phyloP scores from a whole-genome alignment of 2,113 vertebrate genomes.

The Cyprinodon brontotheroides region DNA sequence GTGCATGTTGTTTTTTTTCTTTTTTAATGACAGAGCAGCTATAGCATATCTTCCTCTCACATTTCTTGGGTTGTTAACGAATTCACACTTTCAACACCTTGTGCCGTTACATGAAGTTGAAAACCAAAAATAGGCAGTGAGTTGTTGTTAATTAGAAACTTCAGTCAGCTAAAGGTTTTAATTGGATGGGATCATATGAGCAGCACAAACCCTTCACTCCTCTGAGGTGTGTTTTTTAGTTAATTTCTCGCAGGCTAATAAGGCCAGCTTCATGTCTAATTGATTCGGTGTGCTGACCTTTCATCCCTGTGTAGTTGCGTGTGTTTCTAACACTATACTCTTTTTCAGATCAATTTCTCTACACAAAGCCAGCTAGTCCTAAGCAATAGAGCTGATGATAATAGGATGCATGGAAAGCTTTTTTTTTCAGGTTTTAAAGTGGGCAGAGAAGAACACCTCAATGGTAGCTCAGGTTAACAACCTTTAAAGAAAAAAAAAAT shows the following conservation, averaged over 20 bases:
- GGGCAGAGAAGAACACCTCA: too few relatives aligned
- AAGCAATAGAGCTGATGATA: slow-evolving; percentile 19
- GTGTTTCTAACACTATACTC: slow-evolving; percentile 19
- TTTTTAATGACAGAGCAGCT: neutral
- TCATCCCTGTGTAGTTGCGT: slow-evolving; percentile 33
- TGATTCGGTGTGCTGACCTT: slow-evolving; percentile 44
- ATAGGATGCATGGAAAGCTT: neutral
- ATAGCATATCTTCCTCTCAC: slow-evolving; percentile 9
- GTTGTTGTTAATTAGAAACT: slow-evolving; percentile 53
- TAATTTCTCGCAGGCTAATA: slow-evolving; percentile 33
- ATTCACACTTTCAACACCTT: slow-evolving; percentile 34
- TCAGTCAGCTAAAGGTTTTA: slow-evolving; percentile 42
- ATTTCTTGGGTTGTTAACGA: slow-evolving; percentile 44
- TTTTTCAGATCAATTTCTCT: slow-evolving; percentile 49
- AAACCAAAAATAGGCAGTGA: slow-evolving; percentile 36
- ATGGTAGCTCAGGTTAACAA: too few relatives aligned
- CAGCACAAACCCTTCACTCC: slow-evolving; percentile 18
- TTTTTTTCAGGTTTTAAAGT: neutral
- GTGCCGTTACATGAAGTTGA: slow-evolving; percentile 19
- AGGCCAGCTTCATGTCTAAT: slow-evolving; percentile 35
- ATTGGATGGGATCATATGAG: slow-evolving; percentile 26
- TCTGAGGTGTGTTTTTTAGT: slow-evolving; percentile 14
- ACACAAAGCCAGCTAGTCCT: slow-evolving; percentile 23
- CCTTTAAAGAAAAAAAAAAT: too few relatives aligned
- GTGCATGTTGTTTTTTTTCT: neutral